Evolutionary conservation across 1,140 invertebrate genomes (phyloP).

Genomic region (Pseudoatta argentina): DNA sequence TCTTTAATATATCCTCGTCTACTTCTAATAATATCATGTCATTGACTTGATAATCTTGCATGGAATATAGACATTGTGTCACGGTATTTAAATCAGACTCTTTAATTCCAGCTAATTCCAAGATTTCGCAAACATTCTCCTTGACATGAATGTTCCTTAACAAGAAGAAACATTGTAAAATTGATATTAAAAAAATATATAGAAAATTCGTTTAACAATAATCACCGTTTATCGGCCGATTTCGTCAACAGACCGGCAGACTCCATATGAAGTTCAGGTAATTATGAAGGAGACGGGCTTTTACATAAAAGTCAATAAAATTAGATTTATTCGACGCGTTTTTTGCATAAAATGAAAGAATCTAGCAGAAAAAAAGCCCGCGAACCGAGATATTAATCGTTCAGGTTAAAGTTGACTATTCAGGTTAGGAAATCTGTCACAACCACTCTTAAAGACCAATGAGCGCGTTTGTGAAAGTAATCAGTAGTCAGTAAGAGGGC

Average conservation of each 20-base stretch:
- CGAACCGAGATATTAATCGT: no score
- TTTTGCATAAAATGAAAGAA: no score
- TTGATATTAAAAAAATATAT: not conserved
- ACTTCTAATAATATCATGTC: conserved; percentile 89
- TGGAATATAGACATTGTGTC: conserved; percentile 89
- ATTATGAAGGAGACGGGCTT: no score
- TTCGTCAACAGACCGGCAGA: not conserved
- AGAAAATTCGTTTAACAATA: not conserved
- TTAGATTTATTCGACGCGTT: no score
- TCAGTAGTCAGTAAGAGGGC: no score
- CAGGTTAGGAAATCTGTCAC: no score
- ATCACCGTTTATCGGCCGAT: not conserved
- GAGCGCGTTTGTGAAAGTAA: no score
- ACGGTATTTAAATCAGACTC: conserved; percentile 89
- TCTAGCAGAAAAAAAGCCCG: no score
- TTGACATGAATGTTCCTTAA: conserved; percentile 36
- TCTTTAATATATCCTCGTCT: conserved; percentile 88
- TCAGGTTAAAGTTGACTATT: no score
- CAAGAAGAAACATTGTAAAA: not conserved
- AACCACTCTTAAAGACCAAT: no score
- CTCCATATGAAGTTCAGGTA: not conserved
- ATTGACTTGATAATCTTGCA: conserved; percentile 82
- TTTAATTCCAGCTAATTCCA: conserved; percentile 90
- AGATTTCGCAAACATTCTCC: conserved; percentile 88
- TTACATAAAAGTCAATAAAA: no score